Evolutionary conservation across 2,888 invertebrate species (phyloP).

Genomic region (Amiota communis): DNA sequence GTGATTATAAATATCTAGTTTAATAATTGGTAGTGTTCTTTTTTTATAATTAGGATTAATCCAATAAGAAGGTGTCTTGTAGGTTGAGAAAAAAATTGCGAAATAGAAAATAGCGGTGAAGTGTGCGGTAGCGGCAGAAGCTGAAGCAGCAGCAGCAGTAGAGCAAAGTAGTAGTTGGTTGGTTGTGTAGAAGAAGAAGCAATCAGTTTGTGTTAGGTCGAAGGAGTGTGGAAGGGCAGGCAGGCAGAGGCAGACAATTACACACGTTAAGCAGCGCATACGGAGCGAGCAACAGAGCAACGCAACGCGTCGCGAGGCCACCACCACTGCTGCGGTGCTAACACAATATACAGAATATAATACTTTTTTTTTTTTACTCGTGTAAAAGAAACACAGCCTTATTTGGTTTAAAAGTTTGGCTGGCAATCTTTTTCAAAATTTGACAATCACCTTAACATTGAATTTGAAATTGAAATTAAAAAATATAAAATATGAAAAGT

Average conservation of each 20-base stretch:
- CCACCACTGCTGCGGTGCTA: background rate
- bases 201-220: too few species aligned
- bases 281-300: conserved; percentile 15
- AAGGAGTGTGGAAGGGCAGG: too few species aligned
- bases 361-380: background rate
- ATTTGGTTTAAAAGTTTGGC: background rate
- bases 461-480: background rate
- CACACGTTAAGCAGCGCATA: background rate
- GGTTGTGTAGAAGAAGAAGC: too few species aligned
- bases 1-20: background rate
- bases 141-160: background rate
- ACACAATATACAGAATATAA: background rate
- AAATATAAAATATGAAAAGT: background rate
- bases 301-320: conserved; percentile 10
- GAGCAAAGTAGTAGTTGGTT: too few species aligned
- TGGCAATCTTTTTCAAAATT: too few species aligned
- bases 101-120: conserved; percentile 20
- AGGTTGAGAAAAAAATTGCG: conserved; percentile 2
- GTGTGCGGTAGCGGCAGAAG: conserved; percentile 6
- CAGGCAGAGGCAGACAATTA: background rate
- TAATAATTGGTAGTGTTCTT: too few species aligned
- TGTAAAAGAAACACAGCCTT: background rate
- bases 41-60: too few species aligned
- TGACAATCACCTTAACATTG: background rate
- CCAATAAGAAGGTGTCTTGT: background rate